Conservation (phyloP, 2,797 vertebrate species). For the Chromobotia macracanthus region DNA sequence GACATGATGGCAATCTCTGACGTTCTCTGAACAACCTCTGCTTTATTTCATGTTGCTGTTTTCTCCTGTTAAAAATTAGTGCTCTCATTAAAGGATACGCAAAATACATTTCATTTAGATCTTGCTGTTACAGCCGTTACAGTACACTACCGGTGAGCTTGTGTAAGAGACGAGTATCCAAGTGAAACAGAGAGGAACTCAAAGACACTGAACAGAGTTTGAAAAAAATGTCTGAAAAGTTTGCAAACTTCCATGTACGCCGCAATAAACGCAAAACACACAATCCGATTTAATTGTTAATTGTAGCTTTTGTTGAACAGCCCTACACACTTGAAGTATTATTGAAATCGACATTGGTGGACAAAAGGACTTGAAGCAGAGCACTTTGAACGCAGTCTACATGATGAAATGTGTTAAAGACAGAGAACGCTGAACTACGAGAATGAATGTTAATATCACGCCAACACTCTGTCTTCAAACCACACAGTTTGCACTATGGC, state of each 20-base stretch:
- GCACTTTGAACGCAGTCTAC: conserved; percentile 78
- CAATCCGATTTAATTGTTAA: conserved; percentile 62
- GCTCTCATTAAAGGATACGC: conserved; percentile 57
- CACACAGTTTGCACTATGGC: conserved; percentile 91
- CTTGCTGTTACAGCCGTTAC: conserved; percentile 63
- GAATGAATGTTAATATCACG: conserved; percentile 74
- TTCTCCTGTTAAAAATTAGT: conserved; percentile 59
- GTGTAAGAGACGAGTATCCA: conserved; percentile 66
- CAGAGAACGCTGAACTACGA: conserved; percentile 67
- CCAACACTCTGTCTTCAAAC: conserved; percentile 82
- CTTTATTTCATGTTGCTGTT: conserved; percentile 64
- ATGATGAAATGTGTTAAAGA: conserved; percentile 75
- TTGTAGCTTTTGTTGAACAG: conserved; percentile 70
- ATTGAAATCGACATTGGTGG: conserved; percentile 78
- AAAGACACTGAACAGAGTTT: conserved; percentile 55
- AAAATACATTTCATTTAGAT: conserved; percentile 46
- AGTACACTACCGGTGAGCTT: conserved; percentile 65
- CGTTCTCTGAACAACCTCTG: conserved; percentile 55
- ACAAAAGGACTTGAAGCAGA: conserved; percentile 84
- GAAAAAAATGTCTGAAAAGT: conserved; percentile 56
- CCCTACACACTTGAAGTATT: conserved; percentile 89
- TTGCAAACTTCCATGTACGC: conserved; percentile 59
- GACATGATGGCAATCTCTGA: conserved; percentile 66
- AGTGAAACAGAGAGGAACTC: conserved; percentile 71
- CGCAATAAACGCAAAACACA: conserved; percentile 55